Base-by-base conservation (phyloP, 2,113 vertebrate species). In the Elanoides forficatus region DNA sequence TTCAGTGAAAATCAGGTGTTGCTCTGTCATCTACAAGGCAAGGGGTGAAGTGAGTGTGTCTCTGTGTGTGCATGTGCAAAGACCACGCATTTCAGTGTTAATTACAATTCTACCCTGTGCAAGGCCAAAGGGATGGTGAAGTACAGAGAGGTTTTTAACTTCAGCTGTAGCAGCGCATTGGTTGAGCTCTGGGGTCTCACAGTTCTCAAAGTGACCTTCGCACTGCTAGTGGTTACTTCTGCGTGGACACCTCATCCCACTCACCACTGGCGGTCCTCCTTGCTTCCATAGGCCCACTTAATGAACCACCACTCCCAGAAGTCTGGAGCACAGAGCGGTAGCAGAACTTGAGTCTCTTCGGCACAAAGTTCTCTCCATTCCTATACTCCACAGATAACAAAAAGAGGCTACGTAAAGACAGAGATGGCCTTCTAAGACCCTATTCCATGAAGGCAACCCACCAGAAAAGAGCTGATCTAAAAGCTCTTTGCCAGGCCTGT, bases 21-120 rank as follows among this genome's bases (percentile, higher is more conserved):
- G 23, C 20, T 79, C 30, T 66, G 42, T 36, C 38, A 66, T 32
- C 36, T 53, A 15, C 12, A 27, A 71, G 42, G 62, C 34, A 47
- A 88, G 14, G 18, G 20, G n/a, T 47, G 23, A 80, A 63, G 11
- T 9, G 19, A 42, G 6, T 2, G 14, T 34, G 8, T 40, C 3
- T 79, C 23, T 55, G 3, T 40, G 9, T 43, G 34, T 42, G 20
- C 13, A 25, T 11, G 7, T 30, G 27, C 0, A 0, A 60, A 34
- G 26, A 30, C 8, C 23, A 47, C 2, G 1, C 12, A 53, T 67
- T 38, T 43, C 16, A 67, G 15, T 21, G 47, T n/a, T 42, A 74
- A 81, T 34, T 45, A 42, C 23, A 75, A 13, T 18, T 75, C 60
- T 27, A 34, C 30, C 17, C 10, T n/a, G 32, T 48, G 14, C 20